These are phyloP conservation scores for Excalfactoria chinensis DNA, from an alignment of 2,113 vertebrate genomes.

Conservation along the genomic window DNA sequence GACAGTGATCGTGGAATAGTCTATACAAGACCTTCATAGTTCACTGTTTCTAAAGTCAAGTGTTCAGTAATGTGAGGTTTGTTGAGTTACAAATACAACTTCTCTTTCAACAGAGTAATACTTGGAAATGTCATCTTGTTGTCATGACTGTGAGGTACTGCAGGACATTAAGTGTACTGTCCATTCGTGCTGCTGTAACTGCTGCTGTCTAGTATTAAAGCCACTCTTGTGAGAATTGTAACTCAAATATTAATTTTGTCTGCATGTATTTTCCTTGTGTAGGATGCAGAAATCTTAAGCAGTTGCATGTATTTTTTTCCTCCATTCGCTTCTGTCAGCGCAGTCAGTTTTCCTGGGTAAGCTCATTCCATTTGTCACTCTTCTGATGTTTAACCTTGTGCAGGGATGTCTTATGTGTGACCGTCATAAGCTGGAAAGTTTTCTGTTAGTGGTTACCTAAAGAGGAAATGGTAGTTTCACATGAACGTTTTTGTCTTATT, in stretches of 20 bases:
- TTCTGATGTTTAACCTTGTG: neutral
- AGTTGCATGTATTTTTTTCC: neutral
- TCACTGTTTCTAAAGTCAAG: neutral
- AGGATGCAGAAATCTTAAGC: neutral
- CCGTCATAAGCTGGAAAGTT: constrained; percentile 12
- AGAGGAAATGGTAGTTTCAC: constrained; percentile 32
- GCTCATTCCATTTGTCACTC: neutral
- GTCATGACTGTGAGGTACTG: constrained; percentile 28
- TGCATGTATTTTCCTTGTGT: neutral
- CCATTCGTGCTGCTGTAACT: neutral
- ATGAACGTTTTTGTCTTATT: neutral
- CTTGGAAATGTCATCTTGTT: constrained; percentile 28
- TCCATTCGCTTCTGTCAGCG: neutral
- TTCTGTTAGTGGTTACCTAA: constrained; percentile 32
- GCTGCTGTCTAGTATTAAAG: neutral
- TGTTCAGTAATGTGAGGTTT: neutral
- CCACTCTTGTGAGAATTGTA: neutral
- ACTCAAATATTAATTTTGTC: constrained; percentile 7
- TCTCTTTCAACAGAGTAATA: neutral
- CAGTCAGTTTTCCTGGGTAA: neutral
- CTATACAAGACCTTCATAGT: neutral
- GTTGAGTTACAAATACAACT: neutral
- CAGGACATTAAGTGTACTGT: constrained; percentile 2
- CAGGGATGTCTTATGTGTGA: neutral
- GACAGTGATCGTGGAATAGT: neutral